Evolutionary conservation across 2,113 vertebrate genomes (phyloP), one percentile per base, ranked within the genome.

Genomic region (Rhineura floridana): DNA sequence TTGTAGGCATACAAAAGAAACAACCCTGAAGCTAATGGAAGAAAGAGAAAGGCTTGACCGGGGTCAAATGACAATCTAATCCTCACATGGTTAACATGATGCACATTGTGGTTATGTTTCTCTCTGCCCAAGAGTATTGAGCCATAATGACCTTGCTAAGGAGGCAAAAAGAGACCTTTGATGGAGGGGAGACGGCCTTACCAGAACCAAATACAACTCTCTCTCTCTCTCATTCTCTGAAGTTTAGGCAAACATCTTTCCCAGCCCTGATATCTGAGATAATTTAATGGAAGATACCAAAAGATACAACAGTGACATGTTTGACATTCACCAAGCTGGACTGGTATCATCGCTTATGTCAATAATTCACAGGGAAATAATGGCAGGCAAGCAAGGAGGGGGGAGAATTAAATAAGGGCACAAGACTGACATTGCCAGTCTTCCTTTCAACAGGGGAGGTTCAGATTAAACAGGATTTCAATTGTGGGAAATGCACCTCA

Each of bases 381-480:
- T 33, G 83, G 90, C 91, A 80, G 69, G 15, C 11, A 88, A 69
- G 36, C 30, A 73, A 86, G 72, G 7, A 88, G 91, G 23, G 21
- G 69, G 30, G 55, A n/a, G 36, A 30, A 4, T 81, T 48, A 85
- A 86, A 91, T 0, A 3, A 80, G 65, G 77, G n/a, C 65, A 0
- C 48, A 93, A 91, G 83, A 3, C 50, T 89, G 50, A 84, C 89
- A 85, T 69, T 30, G 21, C 65, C 4, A 44, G 25, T 1, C 65
- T 87, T 86, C 10, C 63, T 84, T 81, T 85, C 21, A 70, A 15
- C 81, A 83, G 17, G 36, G 86, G 78, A 80, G 82, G 8, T 48
- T 67, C 19, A 87, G 13, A 72, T 91, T 91, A 89, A n/a, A 79
- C 19, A 33, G 62, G 59, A 92, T 78, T 81, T 93, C 11, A 0